These are phyloP conservation scores for Patella ulyssiponensis DNA, from an alignment of 2,888 invertebrate genomes.

Conservation along the genomic window DNA sequence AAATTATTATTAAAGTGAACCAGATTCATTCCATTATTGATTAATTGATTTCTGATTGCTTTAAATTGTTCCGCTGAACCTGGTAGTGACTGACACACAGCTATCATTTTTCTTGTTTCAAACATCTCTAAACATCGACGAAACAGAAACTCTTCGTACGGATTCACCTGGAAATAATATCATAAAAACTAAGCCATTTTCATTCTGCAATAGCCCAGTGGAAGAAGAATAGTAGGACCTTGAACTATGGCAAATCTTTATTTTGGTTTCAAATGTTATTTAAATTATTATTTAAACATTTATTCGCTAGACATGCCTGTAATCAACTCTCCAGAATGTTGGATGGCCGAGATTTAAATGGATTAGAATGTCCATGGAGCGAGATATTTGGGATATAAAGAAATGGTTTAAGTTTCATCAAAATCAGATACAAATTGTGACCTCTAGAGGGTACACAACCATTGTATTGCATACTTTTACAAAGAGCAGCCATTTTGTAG, in stretches of 20 bases:
- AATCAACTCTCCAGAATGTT: too few relatives aligned
- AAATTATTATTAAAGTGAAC: slow-evolving; percentile 29
- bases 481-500: too few relatives aligned
- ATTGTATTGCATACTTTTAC: too few relatives aligned
- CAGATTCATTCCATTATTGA: slow-evolving; percentile 31
- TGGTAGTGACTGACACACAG: slow-evolving; percentile 42
- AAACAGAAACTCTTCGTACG: slow-evolving; percentile 35
- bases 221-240: too few relatives aligned
- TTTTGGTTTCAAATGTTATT: not conserved
- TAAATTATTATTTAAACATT: too few relatives aligned
- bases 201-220: not conserved
- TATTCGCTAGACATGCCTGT: not conserved
- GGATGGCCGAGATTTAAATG: too few relatives aligned
- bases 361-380: too few relatives aligned
- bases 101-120: slow-evolving; percentile 37
- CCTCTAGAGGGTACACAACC: too few relatives aligned
- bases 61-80: slow-evolving; percentile 23
- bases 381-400: too few relatives aligned
- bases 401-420: too few relatives aligned
- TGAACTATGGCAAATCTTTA: too few relatives aligned
- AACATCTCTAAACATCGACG: slow-evolving; percentile 34
- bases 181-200: not conserved
- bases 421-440: too few relatives aligned
- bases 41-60: slow-evolving; percentile 28
- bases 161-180: slow-evolving; percentile 21